Evolutionary conservation across 2,113 vertebrate genomes (phyloP).

Genomic region (Emydura subglobosa): DNA sequence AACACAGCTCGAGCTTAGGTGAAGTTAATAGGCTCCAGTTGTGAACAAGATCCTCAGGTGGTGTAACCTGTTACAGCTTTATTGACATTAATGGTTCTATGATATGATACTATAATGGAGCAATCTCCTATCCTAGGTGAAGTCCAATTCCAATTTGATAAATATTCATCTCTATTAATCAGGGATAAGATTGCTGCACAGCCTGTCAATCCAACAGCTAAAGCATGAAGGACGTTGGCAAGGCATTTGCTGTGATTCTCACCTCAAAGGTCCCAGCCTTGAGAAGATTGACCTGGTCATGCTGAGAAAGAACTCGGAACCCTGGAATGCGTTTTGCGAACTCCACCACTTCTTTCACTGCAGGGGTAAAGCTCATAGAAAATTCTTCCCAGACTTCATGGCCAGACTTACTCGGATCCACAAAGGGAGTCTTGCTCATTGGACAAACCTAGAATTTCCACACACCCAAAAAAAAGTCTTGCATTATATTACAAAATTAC

Average conservation of each 20-base stretch:
- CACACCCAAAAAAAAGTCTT: slow-evolving; percentile 31
- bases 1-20: not conserved
- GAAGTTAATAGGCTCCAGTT: not conserved
- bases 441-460: slow-evolving; percentile 88
- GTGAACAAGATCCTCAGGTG: not conserved
- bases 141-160: not conserved
- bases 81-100: not conserved
- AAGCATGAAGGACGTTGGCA: not conserved
- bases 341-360: slow-evolving; percentile 96
- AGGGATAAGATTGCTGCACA: not conserved
- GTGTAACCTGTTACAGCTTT: not conserved
- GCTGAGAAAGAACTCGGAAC: slow-evolving; percentile 93
- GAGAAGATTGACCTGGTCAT: slow-evolving; percentile 95
- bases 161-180: not conserved
- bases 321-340: slow-evolving; percentile 96
- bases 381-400: slow-evolving; percentile 99
- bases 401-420: slow-evolving; percentile 91
- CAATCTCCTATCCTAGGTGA: too few species aligned
- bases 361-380: slow-evolving; percentile 96
- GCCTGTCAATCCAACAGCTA: not conserved
- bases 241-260: slow-evolving; percentile 38
- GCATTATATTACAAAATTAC: not conserved
- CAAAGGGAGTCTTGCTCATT: slow-evolving; percentile 92
- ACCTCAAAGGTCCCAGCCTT: slow-evolving; percentile 99
- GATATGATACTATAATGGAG: not conserved